Conservation (phyloP, 2,888 invertebrate genomes). For the Neocrepidodera transversa region DNA sequence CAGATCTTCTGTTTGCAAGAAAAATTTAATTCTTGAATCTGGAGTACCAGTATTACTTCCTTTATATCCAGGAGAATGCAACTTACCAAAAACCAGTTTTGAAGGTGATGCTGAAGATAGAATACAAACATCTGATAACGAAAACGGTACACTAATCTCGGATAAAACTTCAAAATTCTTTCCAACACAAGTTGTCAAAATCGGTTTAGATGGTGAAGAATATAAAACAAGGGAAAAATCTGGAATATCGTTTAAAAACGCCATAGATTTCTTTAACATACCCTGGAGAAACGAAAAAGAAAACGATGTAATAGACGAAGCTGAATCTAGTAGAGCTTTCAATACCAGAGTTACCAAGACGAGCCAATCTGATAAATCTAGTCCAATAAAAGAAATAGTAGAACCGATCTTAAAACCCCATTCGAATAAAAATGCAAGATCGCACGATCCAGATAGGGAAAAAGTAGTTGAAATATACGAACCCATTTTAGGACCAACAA, state of each 20-base stretch:
- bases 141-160: conserved; percentile 23
- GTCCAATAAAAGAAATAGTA: conserved; percentile 67
- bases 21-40: conserved; percentile 75
- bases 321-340: conserved; percentile 68
- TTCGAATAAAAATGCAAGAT: conserved; percentile 64
- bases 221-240: conserved; percentile 41
- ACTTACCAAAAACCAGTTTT: conserved; percentile 64
- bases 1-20: conserved; percentile 82
- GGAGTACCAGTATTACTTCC: conserved; percentile 76
- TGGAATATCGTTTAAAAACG: conserved; percentile 52
- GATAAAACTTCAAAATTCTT: conserved; percentile 49
- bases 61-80: conserved; percentile 80
- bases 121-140: conserved; percentile 34
- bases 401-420: conserved; percentile 76
- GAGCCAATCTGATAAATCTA: conserved; percentile 26
- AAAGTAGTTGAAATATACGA: conserved; percentile 68
- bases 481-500: conserved; percentile 65
- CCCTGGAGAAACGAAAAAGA: conserved; percentile 61
- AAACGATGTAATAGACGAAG: conserved; percentile 60
- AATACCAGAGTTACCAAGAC: conserved; percentile 53
- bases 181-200: conserved; percentile 58
- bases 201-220: conserved; percentile 54
- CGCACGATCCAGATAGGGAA: conserved; percentile 59
- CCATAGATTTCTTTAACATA: conserved; percentile 60
- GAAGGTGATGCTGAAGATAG: conserved; percentile 41